A percentile compares a stretch with the other conserved stretches of the same genome.
Evolutionary conservation across 1,140 invertebrate genomes (phyloP).

Genomic region (Anastrepha ludens): DNA sequence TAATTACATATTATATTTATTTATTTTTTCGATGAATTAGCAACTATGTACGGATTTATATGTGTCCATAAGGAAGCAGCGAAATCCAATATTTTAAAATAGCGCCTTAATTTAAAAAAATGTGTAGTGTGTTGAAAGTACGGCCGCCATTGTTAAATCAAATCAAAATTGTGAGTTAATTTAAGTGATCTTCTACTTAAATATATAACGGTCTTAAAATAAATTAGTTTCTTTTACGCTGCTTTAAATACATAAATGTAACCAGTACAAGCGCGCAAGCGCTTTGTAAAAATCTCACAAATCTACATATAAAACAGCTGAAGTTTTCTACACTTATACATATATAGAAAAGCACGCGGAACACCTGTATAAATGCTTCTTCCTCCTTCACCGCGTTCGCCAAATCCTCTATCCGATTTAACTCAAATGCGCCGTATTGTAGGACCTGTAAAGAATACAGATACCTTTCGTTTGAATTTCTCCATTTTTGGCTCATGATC

Average conservation of each 20-base stretch:
- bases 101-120: neutral
- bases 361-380: neutral
- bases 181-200: too few species aligned
- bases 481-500: conserved; percentile 71
- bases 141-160: too few species aligned
- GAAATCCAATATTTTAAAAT: neutral
- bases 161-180: too few species aligned
- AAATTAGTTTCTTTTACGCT: too few species aligned
- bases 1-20: too few species aligned
- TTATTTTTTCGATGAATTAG: too few species aligned
- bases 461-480: conserved; percentile 72
- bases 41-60: too few species aligned
- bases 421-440: conserved; percentile 73
- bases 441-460: conserved; percentile 73
- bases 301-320: neutral
- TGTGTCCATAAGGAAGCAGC: neutral
- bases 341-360: neutral
- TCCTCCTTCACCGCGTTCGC: neutral
- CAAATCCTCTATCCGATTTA: conserved; percentile 17
- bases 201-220: too few species aligned
- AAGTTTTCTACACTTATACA: neutral
- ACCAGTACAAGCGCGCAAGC: neutral
- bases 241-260: neutral
- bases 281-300: neutral
- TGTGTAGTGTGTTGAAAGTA: neutral